Evolutionary conservation across 2,113 vertebrate genomes (phyloP), one percentile per base, ranked within the genome.

Genomic region (Microcebus murinus): DNA sequence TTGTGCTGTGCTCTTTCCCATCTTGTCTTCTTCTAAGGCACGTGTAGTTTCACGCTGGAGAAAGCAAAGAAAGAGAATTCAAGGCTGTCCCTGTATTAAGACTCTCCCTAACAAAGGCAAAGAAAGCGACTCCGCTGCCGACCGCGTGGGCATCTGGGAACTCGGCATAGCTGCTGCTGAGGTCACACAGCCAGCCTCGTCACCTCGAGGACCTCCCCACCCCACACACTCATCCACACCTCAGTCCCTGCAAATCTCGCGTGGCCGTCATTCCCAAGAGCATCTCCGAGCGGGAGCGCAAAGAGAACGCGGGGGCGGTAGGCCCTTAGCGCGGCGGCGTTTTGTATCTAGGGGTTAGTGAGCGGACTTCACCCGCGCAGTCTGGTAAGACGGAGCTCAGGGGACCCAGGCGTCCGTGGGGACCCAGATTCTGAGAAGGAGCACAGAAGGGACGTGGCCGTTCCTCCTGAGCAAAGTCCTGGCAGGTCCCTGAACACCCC

Each of bases 281-380:
- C 0, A 1, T 36, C 50, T 87, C 42, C 18, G 50, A 21, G 34
- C 1, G 2, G 42, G 8, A 20, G 52, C 0, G 27, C 48, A 52
- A 61, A 61, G 13, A 9, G 8, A 48, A 36, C 1, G 4, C 0
- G 3, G 39, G 29, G 57, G 12, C 48, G 29, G 13, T 8, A n/a
- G 34, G 20, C 8, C 36, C 83, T 1, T 3, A 14, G 25, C 52
- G 42, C 52, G 18, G 1, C 39, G 8, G 59, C 31, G 21, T 34
- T 34, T 1, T 31, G n/a, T 17, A 34, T 48, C 31, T 6, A 14
- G 13, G 34, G 11, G 17, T 45, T 2, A 3, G 0, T 2, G 0
- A 5, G 20, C 20, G 13, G 31, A 59, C 20, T 20, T 52, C 55
- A 34, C 45, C 45, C 39, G 0, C 4, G 50, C 3, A 3, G 31